These are phyloP conservation scores for Megaceryle maxima DNA, from an alignment of 2,113 vertebrate genomes.

Conservation along the genomic window DNA sequence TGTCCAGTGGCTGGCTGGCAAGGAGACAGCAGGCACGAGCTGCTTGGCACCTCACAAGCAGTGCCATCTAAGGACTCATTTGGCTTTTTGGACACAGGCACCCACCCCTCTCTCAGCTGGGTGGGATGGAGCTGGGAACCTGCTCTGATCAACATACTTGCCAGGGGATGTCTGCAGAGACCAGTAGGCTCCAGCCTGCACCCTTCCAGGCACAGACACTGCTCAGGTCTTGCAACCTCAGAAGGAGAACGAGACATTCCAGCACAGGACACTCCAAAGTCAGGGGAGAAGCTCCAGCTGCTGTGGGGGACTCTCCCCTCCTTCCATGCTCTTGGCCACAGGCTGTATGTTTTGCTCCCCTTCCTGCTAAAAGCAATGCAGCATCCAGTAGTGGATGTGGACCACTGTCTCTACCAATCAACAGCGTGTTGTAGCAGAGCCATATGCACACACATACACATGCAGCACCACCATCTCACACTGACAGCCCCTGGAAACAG, in stretches of 20 bases:
- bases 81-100: background rate
- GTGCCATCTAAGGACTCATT: fast-evolving
- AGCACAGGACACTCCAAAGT: background rate
- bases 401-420: background rate
- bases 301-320: background rate
- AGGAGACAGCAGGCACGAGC: background rate
- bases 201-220: background rate
- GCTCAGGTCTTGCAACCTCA: fast-evolving
- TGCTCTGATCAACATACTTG: background rate
- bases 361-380: background rate
- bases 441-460: fast-evolving
- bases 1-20: background rate
- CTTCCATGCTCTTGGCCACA: background rate
- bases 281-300: background rate
- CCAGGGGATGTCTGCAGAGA: background rate
- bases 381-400: fast-evolving
- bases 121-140: background rate
- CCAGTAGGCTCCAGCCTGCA: background rate
- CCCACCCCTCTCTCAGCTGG: background rate
- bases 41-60: background rate
- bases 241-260: background rate
- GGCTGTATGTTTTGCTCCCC: background rate
- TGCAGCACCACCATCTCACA: background rate
- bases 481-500: background rate
- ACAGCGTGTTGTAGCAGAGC: fast-evolving